Evolutionary conservation across 2,113 vertebrate species (phyloP), one percentile per base, ranked within the genome.

Genomic region (Lethenteron reissneri): DNA sequence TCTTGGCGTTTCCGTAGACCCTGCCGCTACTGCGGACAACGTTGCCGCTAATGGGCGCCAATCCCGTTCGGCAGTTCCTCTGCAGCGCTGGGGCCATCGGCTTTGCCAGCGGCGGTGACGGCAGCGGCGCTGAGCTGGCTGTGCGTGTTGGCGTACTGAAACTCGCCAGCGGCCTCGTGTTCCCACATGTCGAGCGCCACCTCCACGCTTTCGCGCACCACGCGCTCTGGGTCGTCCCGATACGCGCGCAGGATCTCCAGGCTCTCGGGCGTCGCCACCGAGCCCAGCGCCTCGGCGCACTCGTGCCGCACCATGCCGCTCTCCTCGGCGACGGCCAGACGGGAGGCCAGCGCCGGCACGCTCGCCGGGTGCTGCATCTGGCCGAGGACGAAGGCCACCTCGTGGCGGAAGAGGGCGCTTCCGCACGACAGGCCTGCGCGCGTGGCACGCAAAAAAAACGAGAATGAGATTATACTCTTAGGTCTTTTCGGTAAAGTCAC

Each of bases 261-360:
- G 78, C 91, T 92, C n/a, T 85, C 74, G 1, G 86, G 83, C 70
- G n/a, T 79, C 17, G 91, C 91, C 1, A 97, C 94, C 76, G 92
- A 80, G 5, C 92, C 92, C 70, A 97, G 82, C 1, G 92, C 94
- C 78, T 97, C 94, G 0, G 94, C 94, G 0, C 91, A 94, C 76
- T 96, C 94, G 0, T 97, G 94, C 1, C 94, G 83, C 71, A 97
- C 94, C 91, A 97, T 96, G 78, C 89, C 81, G 78, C 17, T 95
- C 81, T 97, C 89, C 0, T 75, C 1, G 0, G 2, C 8, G 12
- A 70, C 76, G 69, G 80, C 72, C 80, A 97, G 79, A 0, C 79
- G 71, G 0, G 83, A 85, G 0, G 74, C 72, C 77, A 97, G 83
- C 60, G 82, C 84, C 0, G 88, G 84, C 56, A 97, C 78, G 0